A percentile compares a stretch with the other conserved stretches of the same genome.
Conservation (phyloP, 2,888 invertebrate species). For the Carcina quercana region DNA sequence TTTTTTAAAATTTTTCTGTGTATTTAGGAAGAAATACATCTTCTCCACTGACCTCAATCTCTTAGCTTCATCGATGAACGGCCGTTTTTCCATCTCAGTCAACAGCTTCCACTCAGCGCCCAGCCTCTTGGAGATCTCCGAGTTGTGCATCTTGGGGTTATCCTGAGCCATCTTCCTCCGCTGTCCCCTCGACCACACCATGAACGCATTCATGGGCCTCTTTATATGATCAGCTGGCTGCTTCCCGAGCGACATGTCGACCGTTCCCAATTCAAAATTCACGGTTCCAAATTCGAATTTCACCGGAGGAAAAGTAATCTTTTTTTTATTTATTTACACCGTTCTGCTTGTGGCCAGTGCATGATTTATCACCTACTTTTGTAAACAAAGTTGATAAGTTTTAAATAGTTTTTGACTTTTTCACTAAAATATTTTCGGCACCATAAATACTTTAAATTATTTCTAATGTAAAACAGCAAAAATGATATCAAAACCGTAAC, state of each 20-base stretch:
- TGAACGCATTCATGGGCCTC: constrained; percentile 95
- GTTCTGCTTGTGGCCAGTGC: constrained; percentile 5
- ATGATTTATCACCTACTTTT: constrained; percentile 1
- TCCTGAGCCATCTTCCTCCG: constrained; percentile 94
- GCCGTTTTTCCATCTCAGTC: constrained; percentile 89
- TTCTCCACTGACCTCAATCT: constrained; percentile 79
- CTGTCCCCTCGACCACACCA: constrained; percentile 95
- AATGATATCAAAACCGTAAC: constrained; percentile 1
- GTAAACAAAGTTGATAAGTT: too few species aligned
- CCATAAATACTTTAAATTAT: constrained; percentile 1
- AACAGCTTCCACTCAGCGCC: constrained; percentile 93
- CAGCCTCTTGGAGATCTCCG: constrained; percentile 90
- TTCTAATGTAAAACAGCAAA: background rate
- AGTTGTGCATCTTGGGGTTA: constrained; percentile 96
- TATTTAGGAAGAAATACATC: background rate
- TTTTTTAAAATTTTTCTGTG: too few species aligned
- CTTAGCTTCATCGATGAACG: constrained; percentile 94
- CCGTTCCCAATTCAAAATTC: constrained; percentile 1
- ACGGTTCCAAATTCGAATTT: constrained; percentile 1
- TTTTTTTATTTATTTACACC: constrained; percentile 1
- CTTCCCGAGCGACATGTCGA: constrained; percentile 56
- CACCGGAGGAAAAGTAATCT: background rate
- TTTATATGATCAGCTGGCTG: constrained; percentile 86
- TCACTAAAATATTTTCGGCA: background rate
- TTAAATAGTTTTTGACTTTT: background rate